Percentiles rank a stretch among this genome's conserved stretches.
phyloP scores from a whole-genome alignment of 2,888 invertebrate genomes.

The Orthonevra nobilis region DNA sequence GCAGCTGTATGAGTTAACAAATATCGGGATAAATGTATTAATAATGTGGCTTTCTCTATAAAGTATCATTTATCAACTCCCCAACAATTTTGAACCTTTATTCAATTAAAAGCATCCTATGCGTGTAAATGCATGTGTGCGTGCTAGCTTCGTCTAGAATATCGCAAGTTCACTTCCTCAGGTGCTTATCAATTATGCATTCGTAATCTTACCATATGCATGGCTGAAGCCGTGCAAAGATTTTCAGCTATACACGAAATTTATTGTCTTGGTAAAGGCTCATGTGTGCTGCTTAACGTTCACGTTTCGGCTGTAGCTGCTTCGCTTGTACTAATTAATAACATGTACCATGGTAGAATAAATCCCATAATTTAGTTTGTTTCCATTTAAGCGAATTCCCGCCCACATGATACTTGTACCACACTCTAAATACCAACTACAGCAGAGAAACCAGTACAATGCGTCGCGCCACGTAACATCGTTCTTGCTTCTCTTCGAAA shows the following conservation, averaged over 20 bases:
- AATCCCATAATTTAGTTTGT: conserved; percentile 61
- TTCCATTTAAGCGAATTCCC: conserved; percentile 39
- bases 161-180: conserved; percentile 13
- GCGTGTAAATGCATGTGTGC: background rate
- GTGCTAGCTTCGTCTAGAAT: conserved; percentile 9
- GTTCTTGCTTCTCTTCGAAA: background rate
- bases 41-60: too few relatives aligned
- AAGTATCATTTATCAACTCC: too few relatives aligned
- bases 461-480: too few relatives aligned
- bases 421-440: background rate
- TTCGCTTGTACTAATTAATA: conserved; percentile 47
- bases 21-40: too few relatives aligned
- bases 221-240: conserved; percentile 7
- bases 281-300: conserved; percentile 21
- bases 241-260: conserved; percentile 34
- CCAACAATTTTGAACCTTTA: too few relatives aligned
- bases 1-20: too few relatives aligned
- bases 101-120: too few relatives aligned
- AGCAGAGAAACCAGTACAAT: background rate
- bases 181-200: conserved; percentile 58
- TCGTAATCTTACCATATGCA: conserved; percentile 22
- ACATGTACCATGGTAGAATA: conserved; percentile 50
- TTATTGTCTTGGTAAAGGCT: conserved; percentile 24
- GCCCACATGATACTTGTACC: conserved; percentile 46
- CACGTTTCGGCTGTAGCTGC: conserved; percentile 9